A percentile compares a stretch with the other conserved stretches of the same genome.
phyloP scores from a whole-genome alignment of 2,888 invertebrate species.

The Abscondita cerata region DNA sequence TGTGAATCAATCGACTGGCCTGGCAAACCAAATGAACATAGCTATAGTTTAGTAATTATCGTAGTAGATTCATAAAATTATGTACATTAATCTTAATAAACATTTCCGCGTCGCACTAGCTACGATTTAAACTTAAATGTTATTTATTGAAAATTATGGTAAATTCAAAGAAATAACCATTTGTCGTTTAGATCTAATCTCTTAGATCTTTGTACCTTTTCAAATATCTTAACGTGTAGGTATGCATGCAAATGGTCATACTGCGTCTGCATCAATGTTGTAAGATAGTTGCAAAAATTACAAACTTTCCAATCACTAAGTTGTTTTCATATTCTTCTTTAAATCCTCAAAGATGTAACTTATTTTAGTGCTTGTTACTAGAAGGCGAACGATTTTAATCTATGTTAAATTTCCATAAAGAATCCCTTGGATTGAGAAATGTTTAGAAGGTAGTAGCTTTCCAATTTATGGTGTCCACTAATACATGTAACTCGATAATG shows the following conservation, averaged over 20 bases:
- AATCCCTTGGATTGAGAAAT: constrained; percentile 44
- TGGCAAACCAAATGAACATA: constrained; percentile 12
- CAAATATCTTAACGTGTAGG: constrained; percentile 34
- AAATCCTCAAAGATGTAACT: neutral
- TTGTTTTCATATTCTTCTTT: constrained; percentile 39
- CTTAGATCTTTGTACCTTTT: constrained; percentile 18
- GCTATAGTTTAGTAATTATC: constrained; percentile 8
- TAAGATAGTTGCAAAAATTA: constrained; percentile 44
- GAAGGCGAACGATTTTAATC: constrained; percentile 10
- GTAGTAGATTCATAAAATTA: constrained; percentile 14
- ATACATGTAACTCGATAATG: constrained; percentile 57
- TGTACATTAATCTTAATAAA: constrained; percentile 14
- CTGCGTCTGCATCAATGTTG: constrained; percentile 29
- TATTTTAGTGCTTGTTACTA: neutral
- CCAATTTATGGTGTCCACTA: constrained; percentile 54
- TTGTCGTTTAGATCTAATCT: constrained; percentile 22
- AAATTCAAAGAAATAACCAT: constrained; percentile 28
- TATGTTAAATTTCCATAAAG: constrained; percentile 14
- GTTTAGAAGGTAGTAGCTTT: constrained; percentile 49
- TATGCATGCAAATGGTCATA: constrained; percentile 32
- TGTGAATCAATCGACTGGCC: constrained; percentile 46
- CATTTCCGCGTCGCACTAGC: constrained; percentile 20
- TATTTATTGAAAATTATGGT: constrained; percentile 27
- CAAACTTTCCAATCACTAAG: constrained; percentile 47
- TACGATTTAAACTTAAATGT: constrained; percentile 21